These are phyloP conservation scores for Macrophya annulata DNA, from an alignment of 2,888 invertebrate genomes.

Conservation along the genomic window DNA sequence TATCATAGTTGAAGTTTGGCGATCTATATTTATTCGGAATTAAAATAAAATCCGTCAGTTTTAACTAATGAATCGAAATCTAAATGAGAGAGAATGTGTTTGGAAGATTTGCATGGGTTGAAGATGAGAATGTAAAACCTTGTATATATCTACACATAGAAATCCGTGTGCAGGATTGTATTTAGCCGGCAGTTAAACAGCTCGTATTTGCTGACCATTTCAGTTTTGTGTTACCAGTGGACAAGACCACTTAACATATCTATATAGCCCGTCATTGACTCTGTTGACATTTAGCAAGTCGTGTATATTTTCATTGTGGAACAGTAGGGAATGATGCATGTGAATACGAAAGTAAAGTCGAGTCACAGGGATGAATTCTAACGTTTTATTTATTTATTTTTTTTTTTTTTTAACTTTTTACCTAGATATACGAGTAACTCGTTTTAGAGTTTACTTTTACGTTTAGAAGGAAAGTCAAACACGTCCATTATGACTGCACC, in stretches of 20 bases:
- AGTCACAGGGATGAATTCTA: conserved; percentile 13
- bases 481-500: not conserved
- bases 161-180: conserved; percentile 1
- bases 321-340: not conserved
- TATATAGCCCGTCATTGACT: conserved; percentile 40
- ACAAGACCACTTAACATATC: conserved; percentile 36
- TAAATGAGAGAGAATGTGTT: not conserved
- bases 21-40: not conserved
- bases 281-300: conserved; percentile 44
- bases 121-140: conserved; percentile 17
- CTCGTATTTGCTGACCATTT: conserved; percentile 39
- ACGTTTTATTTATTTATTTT: too few species aligned
- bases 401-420: not conserved
- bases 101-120: not conserved
- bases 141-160: not conserved
- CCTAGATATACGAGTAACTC: not conserved
- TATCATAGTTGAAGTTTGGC: too few species aligned
- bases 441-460: not conserved
- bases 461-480: conserved; percentile 12
- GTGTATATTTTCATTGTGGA: conserved; percentile 25
- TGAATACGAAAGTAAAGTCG: not conserved
- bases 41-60: not conserved
- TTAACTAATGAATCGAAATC: not conserved
- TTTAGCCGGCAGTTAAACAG: conserved; percentile 43
- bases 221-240: not conserved